Conservation (phyloP, 2,888 invertebrate species). For the Morinoia aosen region DNA sequence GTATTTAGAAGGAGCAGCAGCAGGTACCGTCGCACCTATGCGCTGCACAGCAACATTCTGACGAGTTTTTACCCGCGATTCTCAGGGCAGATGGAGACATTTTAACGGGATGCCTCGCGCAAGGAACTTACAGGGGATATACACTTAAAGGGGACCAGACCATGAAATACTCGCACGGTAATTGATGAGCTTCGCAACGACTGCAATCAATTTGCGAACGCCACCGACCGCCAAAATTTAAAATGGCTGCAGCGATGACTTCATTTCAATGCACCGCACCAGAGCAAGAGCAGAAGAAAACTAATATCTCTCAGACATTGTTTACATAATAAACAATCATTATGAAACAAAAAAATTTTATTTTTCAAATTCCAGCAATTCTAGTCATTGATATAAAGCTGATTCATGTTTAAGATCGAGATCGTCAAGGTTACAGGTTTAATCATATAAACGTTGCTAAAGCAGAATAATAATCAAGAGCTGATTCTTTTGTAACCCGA, state of each 20-base stretch:
- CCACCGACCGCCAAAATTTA: not conserved
- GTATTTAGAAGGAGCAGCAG: not conserved
- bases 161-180: not conserved
- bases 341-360: too few relatives aligned
- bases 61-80: constrained; percentile 27
- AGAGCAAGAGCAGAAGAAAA: not conserved
- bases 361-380: too few relatives aligned
- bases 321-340: not conserved
- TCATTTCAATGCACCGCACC: not conserved
- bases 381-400: too few relatives aligned
- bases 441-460: too few relatives aligned
- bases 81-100: constrained; percentile 36
- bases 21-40: constrained; percentile 8
- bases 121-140: not conserved
- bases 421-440: too few relatives aligned
- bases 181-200: not conserved
- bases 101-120: constrained; percentile 25
- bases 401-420: too few relatives aligned
- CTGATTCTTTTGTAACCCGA: too few relatives aligned
- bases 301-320: not conserved
- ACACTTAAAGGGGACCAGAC: not conserved
- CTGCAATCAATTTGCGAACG: not conserved
- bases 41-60: constrained; percentile 31
- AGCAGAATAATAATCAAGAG: too few relatives aligned
- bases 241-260: not conserved